These are phyloP conservation scores for Halcyon malimbica DNA, from an alignment of 2,113 vertebrate genomes.

Conservation along the genomic window DNA sequence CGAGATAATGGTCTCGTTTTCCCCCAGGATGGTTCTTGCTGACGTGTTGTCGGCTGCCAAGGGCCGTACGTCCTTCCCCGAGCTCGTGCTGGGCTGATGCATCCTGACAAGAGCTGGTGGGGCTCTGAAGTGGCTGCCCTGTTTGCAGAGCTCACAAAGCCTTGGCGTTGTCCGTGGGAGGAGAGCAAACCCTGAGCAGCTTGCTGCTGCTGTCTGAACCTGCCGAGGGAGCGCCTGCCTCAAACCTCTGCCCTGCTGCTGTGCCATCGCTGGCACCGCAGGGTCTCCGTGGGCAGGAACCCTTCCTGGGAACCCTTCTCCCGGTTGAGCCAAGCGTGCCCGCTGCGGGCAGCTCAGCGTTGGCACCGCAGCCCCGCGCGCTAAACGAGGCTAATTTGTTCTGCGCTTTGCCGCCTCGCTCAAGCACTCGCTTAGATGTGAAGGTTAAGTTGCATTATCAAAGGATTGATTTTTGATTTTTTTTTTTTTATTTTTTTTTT, in stretches of 20 bases:
- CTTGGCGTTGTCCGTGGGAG: not conserved
- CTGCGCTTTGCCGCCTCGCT: not conserved
- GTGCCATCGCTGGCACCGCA: not conserved
- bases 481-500: not conserved
- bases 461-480: not conserved
- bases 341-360: not conserved
- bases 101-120: not conserved
- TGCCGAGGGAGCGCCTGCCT: not conserved
- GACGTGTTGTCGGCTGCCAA: not conserved
- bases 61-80: not conserved
- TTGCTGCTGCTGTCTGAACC: not conserved
- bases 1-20: rapidly evolving
- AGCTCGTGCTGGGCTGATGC: not conserved
- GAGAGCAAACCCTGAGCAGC: not conserved
- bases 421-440: not conserved
- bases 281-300: not conserved
- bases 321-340: not conserved
- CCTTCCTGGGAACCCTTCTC: not conserved
- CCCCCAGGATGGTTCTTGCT: not conserved
- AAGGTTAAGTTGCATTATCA: constrained; percentile 31
- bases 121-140: not conserved
- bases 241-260: not conserved
- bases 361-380: not conserved
- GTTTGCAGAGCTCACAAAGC: not conserved
- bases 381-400: not conserved